Base-by-base conservation (phyloP, 92 coral and sea anemone genomes). In the Paramuricea clavata region DNA sequence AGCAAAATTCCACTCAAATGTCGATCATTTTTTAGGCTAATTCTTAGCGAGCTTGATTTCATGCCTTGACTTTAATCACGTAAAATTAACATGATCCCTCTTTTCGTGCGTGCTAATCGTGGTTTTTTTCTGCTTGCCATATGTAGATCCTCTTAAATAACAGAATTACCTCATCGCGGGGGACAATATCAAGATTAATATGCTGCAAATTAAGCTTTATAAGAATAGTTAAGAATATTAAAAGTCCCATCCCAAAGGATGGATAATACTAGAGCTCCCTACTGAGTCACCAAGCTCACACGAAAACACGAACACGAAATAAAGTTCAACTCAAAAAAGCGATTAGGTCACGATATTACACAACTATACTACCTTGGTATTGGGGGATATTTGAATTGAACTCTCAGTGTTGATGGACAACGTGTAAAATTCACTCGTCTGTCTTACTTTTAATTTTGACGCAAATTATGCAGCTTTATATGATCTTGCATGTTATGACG, bases 181-280 rank as follows among this genome's bases (percentile, higher is more conserved):
- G 11, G 39, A 65, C 7, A 21, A 54, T 54, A 19, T 54, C 26
- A 16, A 17, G 8, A 23, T 19, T 54, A 54, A 54, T 54, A 54
- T 54, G 27, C 62, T 10, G 39, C 41, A 65, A 4, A 28, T 5
- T 65, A 65, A 65, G 72, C 72, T 65, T 33, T 5, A 33, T 65
- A 65, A 65, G 72, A 65, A 65, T 39, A 39, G 4, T 39, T 4
- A 39, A n/a, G n/a, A n/a, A n/a, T 60, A 60, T 60, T 60, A 60
- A 22, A 60, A 12, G 32, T 60, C 2, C 72, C 72, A 31, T 65
- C 36, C 6, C 41, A 65, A 65, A 65, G 35, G 22, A 30, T 65
- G 41, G 72, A 65, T 65, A 65, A 60, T 60, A 60, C 68, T 47
- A 15, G 1, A 54, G 62, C 62, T 26, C 41, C 72, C 72, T 65